phyloP scores from a whole-genome alignment of 1,140 invertebrate species.

The Piezodorus guildinii region DNA sequence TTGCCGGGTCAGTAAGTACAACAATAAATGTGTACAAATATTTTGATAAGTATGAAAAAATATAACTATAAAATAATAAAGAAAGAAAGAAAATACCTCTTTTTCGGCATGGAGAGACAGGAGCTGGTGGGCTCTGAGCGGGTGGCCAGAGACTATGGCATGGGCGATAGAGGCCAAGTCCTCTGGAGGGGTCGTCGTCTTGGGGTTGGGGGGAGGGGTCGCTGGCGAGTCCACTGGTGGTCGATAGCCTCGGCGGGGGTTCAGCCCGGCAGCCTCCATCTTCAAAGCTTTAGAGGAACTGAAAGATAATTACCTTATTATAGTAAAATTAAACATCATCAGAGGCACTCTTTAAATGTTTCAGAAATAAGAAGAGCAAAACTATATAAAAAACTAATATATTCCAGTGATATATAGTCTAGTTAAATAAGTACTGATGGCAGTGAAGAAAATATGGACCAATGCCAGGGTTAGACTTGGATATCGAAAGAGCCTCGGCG shows the following conservation, averaged over 20 bases:
- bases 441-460: too few species aligned
- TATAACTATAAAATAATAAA: slow-evolving; percentile 8
- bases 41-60: too few species aligned
- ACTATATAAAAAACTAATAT: too few species aligned
- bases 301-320: slow-evolving; percentile 26
- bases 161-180: slow-evolving; percentile 32
- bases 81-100: slow-evolving; percentile 36
- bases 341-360: too few species aligned
- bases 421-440: too few species aligned
- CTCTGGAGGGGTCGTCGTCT: not conserved
- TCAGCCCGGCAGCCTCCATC: slow-evolving; percentile 44
- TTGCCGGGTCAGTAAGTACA: too few species aligned
- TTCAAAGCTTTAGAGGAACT: slow-evolving; percentile 50
- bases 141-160: slow-evolving; percentile 37
- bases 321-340: too few species aligned
- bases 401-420: too few species aligned
- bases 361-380: too few species aligned
- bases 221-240: not conserved
- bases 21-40: too few species aligned
- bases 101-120: slow-evolving; percentile 37
- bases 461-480: too few species aligned
- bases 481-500: too few species aligned
- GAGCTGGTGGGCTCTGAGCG: slow-evolving; percentile 40
- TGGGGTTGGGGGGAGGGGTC: not conserved
- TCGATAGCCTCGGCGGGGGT: slow-evolving; percentile 19